Base-by-base conservation (phyloP, 2,797 vertebrate species). In the Botia almorhae region DNA sequence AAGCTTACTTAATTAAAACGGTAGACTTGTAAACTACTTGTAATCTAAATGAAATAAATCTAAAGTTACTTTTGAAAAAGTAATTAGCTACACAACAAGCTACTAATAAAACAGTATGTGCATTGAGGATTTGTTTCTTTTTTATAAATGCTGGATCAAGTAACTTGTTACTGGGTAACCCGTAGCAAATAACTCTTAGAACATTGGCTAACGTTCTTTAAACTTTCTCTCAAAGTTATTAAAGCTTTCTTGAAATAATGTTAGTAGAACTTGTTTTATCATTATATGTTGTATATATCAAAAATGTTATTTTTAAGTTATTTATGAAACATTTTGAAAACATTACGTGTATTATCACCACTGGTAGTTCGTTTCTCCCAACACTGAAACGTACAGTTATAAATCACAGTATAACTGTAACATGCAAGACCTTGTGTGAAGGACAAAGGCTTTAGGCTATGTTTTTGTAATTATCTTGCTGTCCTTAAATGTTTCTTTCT, bases 401-500 rank as follows among this genome's bases (percentile, higher is more conserved):
- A 58, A 21, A 58, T 58, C 0, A 58, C 53, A 56, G 17, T 56
- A 56, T 19, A 56, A 56, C n/a, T 46, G 43, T 21, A 19, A 2
- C n/a, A 36, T 65, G 6, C 4, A 39, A n/a, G 33, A 65, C 29
- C 14, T 36, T 65, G 17, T 39, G 16, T 36, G 16, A 17, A 65
- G 4, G 33, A 48, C 43, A 67, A 10, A 11, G 2, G 39, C 53
- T 53, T 13, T 6, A 19, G 11, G n/a, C 43, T 46, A 46, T 46
- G 8, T 10, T 46, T 46, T 63, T 70, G 8, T 11, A 61, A 53
- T 63, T 63, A 53, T 39, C 16, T 51, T 63, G n/a, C 17, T 46
- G 51, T 71, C 74, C 12, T 13, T 50, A 56, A 16, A 26, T 53
- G 23, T 68, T 65, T 74, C 19, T 64, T 43, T 71, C 58, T 72